phyloP scores from a whole-genome alignment of 2,888 invertebrate species.

The Pseudococcus longispinus region DNA sequence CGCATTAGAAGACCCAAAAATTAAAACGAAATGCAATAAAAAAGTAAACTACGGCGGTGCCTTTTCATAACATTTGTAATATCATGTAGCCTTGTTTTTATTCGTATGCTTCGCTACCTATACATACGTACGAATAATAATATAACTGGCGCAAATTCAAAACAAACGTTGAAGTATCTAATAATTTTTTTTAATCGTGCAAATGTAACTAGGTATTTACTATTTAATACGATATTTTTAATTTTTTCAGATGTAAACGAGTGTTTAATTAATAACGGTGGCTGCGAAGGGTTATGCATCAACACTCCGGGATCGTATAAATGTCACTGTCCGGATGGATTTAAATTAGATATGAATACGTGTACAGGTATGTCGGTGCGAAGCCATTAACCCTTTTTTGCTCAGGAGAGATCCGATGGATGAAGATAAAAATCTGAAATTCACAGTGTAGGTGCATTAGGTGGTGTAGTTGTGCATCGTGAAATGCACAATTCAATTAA shows the following conservation, averaged over 20 bases:
- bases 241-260: conserved; percentile 67
- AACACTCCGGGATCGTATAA: conserved; percentile 69
- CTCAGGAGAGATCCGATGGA: too few species aligned
- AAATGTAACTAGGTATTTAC: not conserved
- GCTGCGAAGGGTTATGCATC: conserved; percentile 67
- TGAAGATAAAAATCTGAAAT: too few species aligned
- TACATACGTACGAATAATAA: not conserved
- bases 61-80: not conserved
- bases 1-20: not conserved
- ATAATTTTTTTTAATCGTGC: not conserved
- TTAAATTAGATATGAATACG: conserved; percentile 65
- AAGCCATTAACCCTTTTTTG: not conserved
- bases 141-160: conserved; percentile 23
- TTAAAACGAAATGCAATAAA: not conserved
- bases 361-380: conserved; percentile 67
- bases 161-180: not conserved
- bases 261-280: conserved; percentile 66
- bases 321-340: conserved; percentile 67
- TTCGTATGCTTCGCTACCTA: not conserved
- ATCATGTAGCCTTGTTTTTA: not conserved
- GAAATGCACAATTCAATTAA: too few species aligned
- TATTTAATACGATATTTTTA: not conserved
- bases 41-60: not conserved
- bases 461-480: too few species aligned
- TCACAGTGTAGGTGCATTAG: too few species aligned